Base-by-base conservation (phyloP, 2,888 invertebrate species). In the Epiperipatus broadwayi region DNA sequence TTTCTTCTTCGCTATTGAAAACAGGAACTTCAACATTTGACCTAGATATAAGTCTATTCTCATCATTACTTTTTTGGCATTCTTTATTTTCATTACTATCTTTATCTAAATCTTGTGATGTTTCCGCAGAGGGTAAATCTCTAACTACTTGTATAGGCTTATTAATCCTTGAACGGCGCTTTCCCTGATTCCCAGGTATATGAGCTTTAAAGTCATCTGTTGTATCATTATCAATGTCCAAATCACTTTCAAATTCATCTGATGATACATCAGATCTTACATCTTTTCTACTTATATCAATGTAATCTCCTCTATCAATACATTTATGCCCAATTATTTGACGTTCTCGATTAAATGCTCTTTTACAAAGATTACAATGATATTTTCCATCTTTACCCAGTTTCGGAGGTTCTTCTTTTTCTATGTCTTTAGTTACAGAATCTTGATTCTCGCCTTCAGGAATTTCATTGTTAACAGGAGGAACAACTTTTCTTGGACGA, bases 251-350 rank as follows among this genome's bases (percentile, higher is more conserved):
- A 34, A 35, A 35, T 1, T 25, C 35, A 43, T 40, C 41, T 43
- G 20, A 10, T 25, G 22, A 43, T 29, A 5, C 31, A 37, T 5
- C 20, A 21, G 12, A 25, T 31, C 42, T 41, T 42, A 21, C n/a
- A 46, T 44, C 54, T 33, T 50, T 51, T 35, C 47, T 48, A 16
- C 50, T 48, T 33, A 55, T 52, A 43, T 56, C 55, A 2, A 57
- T 51, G 45, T 54, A 57, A 33, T 55, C 55, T 1, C 52, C 49
- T 8, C 46, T 41, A 5, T 53, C 54, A 35, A 54, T 41, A 46
- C 58, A 58, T 39, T 49, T 50, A 49, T 58, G 58, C 2, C 56
- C 52, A 39, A 47, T 52, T 42, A 51, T 55, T 37, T 55, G 53
- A 5, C 58, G 44, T 43, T 56, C 54, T 38, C 51, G 52, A 19